Evolutionary conservation across 2,113 vertebrate species (phyloP).

Genomic region (Falcunculus frontatus): DNA sequence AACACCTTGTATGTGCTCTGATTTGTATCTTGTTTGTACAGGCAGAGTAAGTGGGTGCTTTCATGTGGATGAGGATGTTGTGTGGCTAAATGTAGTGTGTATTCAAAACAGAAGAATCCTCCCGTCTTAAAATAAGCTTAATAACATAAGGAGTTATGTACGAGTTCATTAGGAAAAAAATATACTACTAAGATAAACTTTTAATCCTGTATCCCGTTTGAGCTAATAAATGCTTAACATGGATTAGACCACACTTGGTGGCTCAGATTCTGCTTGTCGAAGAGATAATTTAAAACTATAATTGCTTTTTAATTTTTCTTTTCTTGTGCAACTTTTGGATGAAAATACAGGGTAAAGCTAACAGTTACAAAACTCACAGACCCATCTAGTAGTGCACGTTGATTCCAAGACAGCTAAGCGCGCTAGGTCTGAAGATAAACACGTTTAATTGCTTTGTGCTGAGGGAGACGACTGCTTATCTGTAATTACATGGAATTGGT

Average conservation of each 20-base stretch:
- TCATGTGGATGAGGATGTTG: not conserved
- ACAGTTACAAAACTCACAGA: not conserved
- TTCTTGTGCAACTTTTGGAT: not conserved
- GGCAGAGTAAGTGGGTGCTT: not conserved
- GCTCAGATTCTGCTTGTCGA: not conserved
- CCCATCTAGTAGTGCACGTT: not conserved
- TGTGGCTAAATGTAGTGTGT: not conserved
- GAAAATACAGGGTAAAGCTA: not conserved
- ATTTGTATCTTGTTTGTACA: not conserved
- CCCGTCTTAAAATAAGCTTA: not conserved
- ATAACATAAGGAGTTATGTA: not conserved
- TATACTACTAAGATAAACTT: not conserved
- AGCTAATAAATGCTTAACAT: not conserved
- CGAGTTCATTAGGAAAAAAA: not conserved
- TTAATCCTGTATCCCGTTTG: not conserved
- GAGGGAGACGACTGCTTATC: not conserved
- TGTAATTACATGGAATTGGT: not conserved
- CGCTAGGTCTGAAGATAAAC: not conserved
- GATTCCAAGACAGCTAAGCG: not conserved
- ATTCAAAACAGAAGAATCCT: not conserved
- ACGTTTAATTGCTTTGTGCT: not conserved
- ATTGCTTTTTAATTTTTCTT: not conserved
- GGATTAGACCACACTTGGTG: not conserved
- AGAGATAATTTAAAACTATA: not conserved
- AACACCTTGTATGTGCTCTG: not conserved